Percentiles rank a stretch among this genome's conserved stretches.
phyloP scores from a whole-genome alignment of 2,113 vertebrate species.

The Thryonomys swinderianus region DNA sequence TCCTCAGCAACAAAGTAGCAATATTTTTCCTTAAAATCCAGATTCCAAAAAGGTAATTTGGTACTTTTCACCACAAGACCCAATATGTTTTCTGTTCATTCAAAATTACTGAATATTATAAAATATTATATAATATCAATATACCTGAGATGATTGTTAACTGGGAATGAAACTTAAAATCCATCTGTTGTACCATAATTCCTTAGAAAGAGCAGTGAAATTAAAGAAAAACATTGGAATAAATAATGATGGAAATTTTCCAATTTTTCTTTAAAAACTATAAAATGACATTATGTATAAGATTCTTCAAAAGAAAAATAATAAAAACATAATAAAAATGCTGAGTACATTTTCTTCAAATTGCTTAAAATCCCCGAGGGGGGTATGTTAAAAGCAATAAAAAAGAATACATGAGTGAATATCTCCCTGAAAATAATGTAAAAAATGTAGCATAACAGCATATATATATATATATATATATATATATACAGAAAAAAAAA shows the following conservation, averaged over 20 bases:
- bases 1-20: not conserved
- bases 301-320: not conserved
- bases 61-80: not conserved
- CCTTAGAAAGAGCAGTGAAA: not conserved
- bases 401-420: not conserved
- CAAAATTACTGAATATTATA: not conserved
- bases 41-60: not conserved
- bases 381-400: not conserved
- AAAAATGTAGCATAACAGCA: not conserved
- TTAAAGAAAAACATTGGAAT: not conserved
- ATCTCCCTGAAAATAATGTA: not conserved
- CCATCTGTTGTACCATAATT: not conserved
- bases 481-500: not conserved
- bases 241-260: not conserved
- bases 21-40: not conserved
- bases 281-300: not conserved
- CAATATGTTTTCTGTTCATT: not conserved
- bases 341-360: not conserved
- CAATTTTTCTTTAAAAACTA: not conserved
- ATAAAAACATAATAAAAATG: not conserved
- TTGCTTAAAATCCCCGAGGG: not conserved
- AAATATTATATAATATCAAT: not conserved
- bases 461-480: too few relatives aligned
- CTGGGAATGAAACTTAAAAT: not conserved
- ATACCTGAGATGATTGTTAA: not conserved